Percentiles rank a stretch among this genome's conserved stretches.
Evolutionary conservation across 2,113 vertebrate genomes (phyloP).

Genomic region (Pollimyrus isidori): DNA sequence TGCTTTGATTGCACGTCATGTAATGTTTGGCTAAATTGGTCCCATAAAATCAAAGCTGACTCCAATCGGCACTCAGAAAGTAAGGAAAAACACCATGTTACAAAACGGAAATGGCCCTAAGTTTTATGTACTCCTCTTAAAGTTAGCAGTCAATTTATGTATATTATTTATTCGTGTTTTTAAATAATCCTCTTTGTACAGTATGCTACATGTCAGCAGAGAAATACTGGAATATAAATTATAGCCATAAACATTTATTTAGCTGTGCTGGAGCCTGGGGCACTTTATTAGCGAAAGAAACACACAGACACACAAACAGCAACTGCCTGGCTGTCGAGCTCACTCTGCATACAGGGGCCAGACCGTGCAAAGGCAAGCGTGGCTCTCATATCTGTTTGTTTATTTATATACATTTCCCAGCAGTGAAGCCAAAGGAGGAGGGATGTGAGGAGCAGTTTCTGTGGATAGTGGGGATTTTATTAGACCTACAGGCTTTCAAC

Average conservation of each 20-base stretch:
- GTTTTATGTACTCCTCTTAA: neutral
- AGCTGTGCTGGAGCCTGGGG: neutral
- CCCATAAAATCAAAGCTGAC: neutral
- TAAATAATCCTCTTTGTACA: constrained; percentile 9
- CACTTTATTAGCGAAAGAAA: neutral
- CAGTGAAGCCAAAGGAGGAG: neutral
- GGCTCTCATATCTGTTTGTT: neutral
- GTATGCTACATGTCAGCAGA: constrained; percentile 7
- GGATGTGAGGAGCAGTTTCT: constrained; percentile 8
- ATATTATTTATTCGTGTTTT: constrained; percentile 3
- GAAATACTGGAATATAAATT: constrained; percentile 15
- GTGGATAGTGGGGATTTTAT: constrained; percentile 8
- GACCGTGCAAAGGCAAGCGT: neutral
- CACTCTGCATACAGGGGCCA: constrained; percentile 8
- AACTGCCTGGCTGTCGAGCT: neutral
- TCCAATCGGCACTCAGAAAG: neutral
- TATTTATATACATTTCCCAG: neutral
- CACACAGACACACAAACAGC: constrained; percentile 3
- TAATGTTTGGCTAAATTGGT: neutral
- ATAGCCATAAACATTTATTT: constrained; percentile 6
- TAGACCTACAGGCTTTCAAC: constrained; percentile 4
- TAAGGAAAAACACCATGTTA: neutral
- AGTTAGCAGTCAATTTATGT: constrained; percentile 1
- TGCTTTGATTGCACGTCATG: neutral
- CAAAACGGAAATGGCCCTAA: neutral